A percentile compares a stretch with the other conserved stretches of the same genome.
phyloP scores from a whole-genome alignment of 2,888 invertebrate genomes.

The Erebia aethiops region DNA sequence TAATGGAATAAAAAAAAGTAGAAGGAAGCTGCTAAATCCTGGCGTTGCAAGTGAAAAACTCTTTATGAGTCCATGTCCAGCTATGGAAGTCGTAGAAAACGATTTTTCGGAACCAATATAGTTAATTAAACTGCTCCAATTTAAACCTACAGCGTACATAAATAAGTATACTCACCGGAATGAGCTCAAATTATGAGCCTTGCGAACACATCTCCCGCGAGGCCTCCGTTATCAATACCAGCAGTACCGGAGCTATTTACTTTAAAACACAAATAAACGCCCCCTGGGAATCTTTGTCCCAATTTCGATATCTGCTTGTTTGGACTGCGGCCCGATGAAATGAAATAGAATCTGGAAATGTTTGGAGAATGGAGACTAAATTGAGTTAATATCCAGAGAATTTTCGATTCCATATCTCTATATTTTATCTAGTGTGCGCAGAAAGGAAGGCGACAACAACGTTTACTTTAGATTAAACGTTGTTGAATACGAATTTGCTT shows the following conservation, averaged over 20 bases:
- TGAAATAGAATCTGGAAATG: slow-evolving; percentile 7
- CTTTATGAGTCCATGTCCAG: no score
- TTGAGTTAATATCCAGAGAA: background rate
- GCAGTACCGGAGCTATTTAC: slow-evolving; percentile 18
- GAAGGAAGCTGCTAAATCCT: no score
- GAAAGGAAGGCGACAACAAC: no score
- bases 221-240: slow-evolving; percentile 14
- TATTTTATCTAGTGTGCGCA: no score
- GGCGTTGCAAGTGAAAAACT: no score
- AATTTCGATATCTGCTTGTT: slow-evolving; percentile 23
- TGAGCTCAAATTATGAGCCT: slow-evolving; percentile 9
- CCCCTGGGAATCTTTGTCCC: slow-evolving; percentile 20
- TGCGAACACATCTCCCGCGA: slow-evolving; percentile 9
- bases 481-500: background rate
- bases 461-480: background rate
- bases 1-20: no score
- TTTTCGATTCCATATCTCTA: no score
- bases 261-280: slow-evolving; percentile 21
- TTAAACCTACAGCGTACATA: background rate
- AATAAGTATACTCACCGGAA: background rate
- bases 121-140: background rate
- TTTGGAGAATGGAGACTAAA: slow-evolving; percentile 2
- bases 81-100: no score
- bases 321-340: slow-evolving; percentile 11
- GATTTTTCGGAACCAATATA: background rate